Base-by-base conservation (phyloP, 2,113 vertebrate genomes). In the Saccopteryx leptura region DNA sequence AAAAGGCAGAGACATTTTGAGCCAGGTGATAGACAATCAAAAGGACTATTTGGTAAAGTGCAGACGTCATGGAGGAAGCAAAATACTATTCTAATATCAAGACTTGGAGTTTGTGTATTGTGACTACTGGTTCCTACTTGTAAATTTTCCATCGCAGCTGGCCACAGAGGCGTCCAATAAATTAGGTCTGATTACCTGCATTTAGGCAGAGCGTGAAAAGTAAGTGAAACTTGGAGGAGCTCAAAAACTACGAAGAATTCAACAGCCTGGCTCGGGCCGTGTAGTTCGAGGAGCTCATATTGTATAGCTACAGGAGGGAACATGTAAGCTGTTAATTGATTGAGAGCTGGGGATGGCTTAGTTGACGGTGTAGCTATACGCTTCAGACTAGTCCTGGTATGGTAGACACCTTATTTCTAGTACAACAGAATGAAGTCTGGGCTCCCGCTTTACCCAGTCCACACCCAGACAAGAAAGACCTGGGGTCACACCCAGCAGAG, bases 1-100 rank as follows among this genome's bases (percentile, higher is more conserved):
- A 81, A 91, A 63, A 95, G 14, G 54, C 46, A 81, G 89, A 87
- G 28, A 19, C 24, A 54, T 33, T 79, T 89, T 83, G 46, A 88
- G 89, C 39, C 74, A 65, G 60, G 90, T 52, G 24, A 80, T 33
- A 21, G 50, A 33, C 54, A 71, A 71, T 65, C 24, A 18, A 84
- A 52, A 91, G 21, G 7, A 60, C 61, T 60, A 12, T 54, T 48
- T 87, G 82, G 24, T 28, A 50, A n/a, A 39, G 39, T 79, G 56
- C 21, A 90, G 87, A 65, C 5, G 5, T 69, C 60, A 54, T 0
- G 12, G 58, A 14, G 24, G 23, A 18, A 28, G 18, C n/a, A 28
- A 4, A 58, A 5, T 31, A 24, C 0, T 7, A 48, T 14, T 39
- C 56, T 75, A 52, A 24, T 6, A 66, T 28, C 48, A 85, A 93